phyloP scores from a whole-genome alignment of 2,797 vertebrate genomes.

The Eulemur coronatus region DNA sequence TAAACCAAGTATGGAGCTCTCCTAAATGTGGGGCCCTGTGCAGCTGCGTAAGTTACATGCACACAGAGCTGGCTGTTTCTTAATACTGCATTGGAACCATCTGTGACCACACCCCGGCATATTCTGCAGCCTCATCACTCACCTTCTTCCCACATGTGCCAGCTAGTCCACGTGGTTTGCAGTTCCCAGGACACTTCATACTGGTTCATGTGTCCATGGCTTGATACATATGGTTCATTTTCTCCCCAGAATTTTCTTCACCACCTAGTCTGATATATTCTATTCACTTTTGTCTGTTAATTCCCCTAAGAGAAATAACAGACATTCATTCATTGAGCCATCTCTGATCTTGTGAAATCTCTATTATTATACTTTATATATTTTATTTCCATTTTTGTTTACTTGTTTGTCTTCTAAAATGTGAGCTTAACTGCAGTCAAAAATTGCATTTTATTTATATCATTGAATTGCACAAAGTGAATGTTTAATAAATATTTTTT shows the following conservation, averaged over 20 bases:
- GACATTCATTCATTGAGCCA: neutral
- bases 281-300: neutral
- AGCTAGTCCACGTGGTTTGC: neutral
- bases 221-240: neutral
- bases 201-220: neutral
- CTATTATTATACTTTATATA: neutral
- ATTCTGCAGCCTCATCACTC: neutral
- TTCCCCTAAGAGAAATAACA: neutral
- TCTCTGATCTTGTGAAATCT: neutral
- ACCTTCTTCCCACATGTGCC: neutral
- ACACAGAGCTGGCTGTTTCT: neutral
- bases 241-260: neutral
- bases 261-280: neutral
- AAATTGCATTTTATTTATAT: constrained; percentile 8
- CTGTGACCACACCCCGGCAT: neutral
- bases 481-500: neutral
- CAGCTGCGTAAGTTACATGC: neutral
- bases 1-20: neutral
- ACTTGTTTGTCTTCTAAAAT: constrained; percentile 19
- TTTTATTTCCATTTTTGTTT: neutral
- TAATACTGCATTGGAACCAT: neutral
- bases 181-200: neutral
- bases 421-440: neutral
- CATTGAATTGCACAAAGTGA: neutral
- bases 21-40: neutral